A percentile compares a stretch with the other conserved stretches of the same genome.
phyloP scores from a whole-genome alignment of 2,888 invertebrate genomes.

The Allygus modestus region DNA sequence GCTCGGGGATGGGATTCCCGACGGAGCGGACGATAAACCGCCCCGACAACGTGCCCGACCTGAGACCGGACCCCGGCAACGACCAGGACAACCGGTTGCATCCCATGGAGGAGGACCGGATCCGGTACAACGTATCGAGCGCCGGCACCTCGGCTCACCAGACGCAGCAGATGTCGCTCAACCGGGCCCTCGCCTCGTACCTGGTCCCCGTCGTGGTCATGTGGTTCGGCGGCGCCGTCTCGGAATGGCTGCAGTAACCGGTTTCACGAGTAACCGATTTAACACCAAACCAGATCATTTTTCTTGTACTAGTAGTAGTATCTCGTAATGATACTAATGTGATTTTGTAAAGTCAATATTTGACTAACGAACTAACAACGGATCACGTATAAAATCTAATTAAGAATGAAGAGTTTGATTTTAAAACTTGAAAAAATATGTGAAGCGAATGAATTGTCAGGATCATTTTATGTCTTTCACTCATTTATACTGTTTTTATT shows the following conservation, averaged over 20 bases:
- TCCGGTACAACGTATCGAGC: conserved; percentile 63
- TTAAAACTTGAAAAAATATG: not conserved
- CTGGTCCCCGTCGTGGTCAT: conserved; percentile 89
- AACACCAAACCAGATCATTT: not conserved
- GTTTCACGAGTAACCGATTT: not conserved
- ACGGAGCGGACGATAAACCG: conserved; percentile 55
- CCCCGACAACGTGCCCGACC: conserved; percentile 56
- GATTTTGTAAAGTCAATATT: conserved; percentile 14
- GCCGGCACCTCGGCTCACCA: conserved; percentile 41
- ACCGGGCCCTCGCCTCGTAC: conserved; percentile 78
- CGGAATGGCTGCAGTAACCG: conserved; percentile 77
- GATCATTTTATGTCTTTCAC: not conserved
- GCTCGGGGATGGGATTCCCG: conserved; percentile 54
- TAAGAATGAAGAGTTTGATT: not conserved
- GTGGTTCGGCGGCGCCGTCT: conserved; percentile 90
- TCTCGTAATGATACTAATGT: not conserved
- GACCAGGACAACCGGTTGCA: conserved; percentile 68
- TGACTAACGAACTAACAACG: not conserved
- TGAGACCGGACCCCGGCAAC: conserved; percentile 61
- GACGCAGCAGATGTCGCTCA: conserved; percentile 50
- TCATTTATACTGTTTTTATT: too few species aligned
- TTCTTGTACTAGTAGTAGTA: not conserved
- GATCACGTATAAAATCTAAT: not conserved
- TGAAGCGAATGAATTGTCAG: not conserved
- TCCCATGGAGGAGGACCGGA: conserved; percentile 65